These are phyloP conservation scores for Pteruthius melanotis DNA, from an alignment of 2,113 vertebrate genomes.

Conservation along the genomic window DNA sequence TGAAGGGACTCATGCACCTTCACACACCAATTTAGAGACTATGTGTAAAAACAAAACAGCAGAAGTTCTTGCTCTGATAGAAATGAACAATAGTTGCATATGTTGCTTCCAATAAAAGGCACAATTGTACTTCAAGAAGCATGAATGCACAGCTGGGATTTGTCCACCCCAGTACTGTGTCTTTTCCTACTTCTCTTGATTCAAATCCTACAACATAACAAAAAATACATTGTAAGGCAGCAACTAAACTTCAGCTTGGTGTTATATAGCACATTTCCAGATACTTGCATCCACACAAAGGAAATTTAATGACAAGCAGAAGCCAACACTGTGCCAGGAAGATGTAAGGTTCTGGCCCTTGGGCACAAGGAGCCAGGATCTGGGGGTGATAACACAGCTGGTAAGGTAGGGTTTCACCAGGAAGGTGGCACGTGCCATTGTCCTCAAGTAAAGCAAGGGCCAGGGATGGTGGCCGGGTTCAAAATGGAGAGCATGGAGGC, in stretches of 20 bases:
- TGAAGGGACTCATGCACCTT: background rate
- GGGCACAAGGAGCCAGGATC: background rate
- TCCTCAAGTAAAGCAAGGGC: background rate
- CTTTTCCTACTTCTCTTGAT: background rate
- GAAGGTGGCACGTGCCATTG: background rate
- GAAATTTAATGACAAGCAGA: background rate
- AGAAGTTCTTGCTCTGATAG: background rate
- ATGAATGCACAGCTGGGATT: background rate
- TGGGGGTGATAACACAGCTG: background rate
- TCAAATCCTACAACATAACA: background rate
- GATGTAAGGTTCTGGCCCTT: background rate
- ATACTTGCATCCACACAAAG: background rate
- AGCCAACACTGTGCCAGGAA: background rate
- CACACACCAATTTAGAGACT: background rate
- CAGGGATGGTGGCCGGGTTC: background rate
- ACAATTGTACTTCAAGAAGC: background rate
- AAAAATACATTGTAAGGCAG: background rate
- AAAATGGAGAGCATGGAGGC: background rate
- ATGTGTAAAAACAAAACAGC: background rate
- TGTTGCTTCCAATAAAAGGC: background rate
- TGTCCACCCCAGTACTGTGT: background rate
- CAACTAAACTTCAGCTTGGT: constrained; percentile 23
- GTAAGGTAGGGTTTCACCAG: background rate
- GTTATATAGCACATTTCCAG: background rate
- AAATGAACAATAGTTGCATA: background rate